Percentiles rank a stretch among this genome's conserved stretches.
Evolutionary conservation across 2,888 invertebrate species (phyloP).

Genomic region (Coleophora flavipennella): DNA sequence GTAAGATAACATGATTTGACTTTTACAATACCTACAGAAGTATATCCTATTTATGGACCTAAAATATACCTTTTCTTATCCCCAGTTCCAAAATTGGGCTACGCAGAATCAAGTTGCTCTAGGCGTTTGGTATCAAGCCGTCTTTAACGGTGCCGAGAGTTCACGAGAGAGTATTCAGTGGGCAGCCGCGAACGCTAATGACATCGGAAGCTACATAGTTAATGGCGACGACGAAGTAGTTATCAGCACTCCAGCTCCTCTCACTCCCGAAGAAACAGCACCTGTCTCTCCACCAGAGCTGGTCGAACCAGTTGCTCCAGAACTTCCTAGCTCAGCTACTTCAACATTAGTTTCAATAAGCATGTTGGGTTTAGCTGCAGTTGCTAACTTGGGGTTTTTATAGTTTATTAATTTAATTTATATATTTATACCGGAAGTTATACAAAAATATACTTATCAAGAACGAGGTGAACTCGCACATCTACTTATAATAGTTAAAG

Average conservation of each 20-base stretch:
- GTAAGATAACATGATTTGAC: conserved; percentile 24
- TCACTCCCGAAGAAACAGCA: conserved; percentile 10
- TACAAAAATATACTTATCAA: too few species aligned
- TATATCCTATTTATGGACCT: neutral
- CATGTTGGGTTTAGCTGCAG: conserved; percentile 25
- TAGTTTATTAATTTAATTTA: too few species aligned
- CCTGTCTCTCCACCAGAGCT: conserved; percentile 21
- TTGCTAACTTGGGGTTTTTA: neutral
- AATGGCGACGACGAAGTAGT: conserved; percentile 21
- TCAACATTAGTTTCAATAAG: conserved; percentile 29
- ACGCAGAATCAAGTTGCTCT: conserved; percentile 21
- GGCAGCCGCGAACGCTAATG: conserved; percentile 23
- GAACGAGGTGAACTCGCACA: too few species aligned
- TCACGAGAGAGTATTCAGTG: conserved; percentile 32
- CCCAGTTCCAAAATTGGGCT: conserved; percentile 50
- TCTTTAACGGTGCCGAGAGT: conserved; percentile 23
- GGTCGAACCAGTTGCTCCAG: conserved; percentile 34
- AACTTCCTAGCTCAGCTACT: conserved; percentile 33
- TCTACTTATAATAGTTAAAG: too few species aligned
- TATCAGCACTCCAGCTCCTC: conserved; percentile 12
- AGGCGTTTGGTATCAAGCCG: conserved; percentile 20
- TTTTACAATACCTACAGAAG: neutral
- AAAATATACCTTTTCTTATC: conserved; percentile 4
- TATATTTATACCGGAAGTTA: too few species aligned
- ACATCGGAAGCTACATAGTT: conserved; percentile 34